Base-by-base conservation (phyloP, 1,140 invertebrate species). In the Pissodes strobi region DNA sequence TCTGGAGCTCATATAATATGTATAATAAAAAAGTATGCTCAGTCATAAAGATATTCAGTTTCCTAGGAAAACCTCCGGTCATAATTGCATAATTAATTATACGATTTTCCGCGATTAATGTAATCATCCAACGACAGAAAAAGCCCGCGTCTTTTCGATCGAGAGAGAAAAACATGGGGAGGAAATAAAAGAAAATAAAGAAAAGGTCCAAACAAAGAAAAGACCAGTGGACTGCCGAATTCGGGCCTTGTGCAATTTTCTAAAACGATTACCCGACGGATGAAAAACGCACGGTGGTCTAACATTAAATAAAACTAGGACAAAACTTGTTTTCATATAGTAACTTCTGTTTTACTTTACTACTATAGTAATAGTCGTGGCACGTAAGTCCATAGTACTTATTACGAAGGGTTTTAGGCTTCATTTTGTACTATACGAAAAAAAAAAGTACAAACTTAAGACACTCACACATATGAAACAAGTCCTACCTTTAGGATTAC, bases 161-260 rank as follows among this genome's bases (percentile, higher is more conserved):
- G 46, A 38, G 18, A 58, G 23, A 41, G 39, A 27, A 51, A 39
- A 43, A 43, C 18, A 12, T 15, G 3, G 13, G n/a, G 48, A 37
- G 34, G 46, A n/a, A n/a, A n/a, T n/a, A n/a, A n/a, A n/a, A n/a
- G 34, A 60, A 60, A 53, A 55, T 55, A 63, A 63, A 63, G 34
- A 46, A 56, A 56, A 37, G 25, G 41, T 5, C 41, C 43, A 21
- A 46, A 56, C 49, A 55, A 55, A 63, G 25, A 45, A 63, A 30
- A 27, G 39, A 49, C 41, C 60, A 45, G 39, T 45, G 46, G 58
- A 61, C 46, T 45, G 49, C 46, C 19, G 38, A 45, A 55, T 56
- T 63, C 49, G 51, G 39, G 49, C n/a, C 60, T 10, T 45, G 60
- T 48, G 60, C 51, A 63, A 63, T 63, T 63, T 63, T 63, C 60